phyloP scores from a whole-genome alignment of 2,113 vertebrate genomes.

The Oxyura jamaicensis region DNA sequence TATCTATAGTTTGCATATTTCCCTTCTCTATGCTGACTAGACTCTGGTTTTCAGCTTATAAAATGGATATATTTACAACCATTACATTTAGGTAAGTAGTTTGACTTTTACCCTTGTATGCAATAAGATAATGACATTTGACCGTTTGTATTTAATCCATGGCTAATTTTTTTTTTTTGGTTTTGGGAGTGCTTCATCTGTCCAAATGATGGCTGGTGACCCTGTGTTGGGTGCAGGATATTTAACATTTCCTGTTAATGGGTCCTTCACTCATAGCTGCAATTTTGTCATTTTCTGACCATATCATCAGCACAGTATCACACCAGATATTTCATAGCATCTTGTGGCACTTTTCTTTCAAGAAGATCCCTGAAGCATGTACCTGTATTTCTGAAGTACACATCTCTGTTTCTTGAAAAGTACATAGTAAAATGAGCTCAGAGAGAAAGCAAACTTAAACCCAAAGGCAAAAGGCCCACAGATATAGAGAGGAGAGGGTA shows the following conservation, averaged over 20 bases:
- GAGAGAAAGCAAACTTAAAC: not conserved
- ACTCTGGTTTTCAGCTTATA: not conserved
- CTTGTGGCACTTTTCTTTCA: not conserved
- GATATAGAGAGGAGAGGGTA: not conserved
- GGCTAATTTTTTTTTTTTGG: not conserved
- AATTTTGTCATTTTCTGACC: not conserved
- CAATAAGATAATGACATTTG: not conserved
- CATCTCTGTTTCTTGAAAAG: not conserved
- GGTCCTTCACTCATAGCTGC: not conserved
- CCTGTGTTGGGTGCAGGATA: not conserved
- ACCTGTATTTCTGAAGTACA: not conserved
- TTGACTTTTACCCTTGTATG: not conserved
- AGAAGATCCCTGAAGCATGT: not conserved
- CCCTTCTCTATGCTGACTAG: not conserved
- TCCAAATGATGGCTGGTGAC: not conserved
- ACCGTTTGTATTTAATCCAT: not conserved
- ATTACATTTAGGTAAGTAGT: not conserved
- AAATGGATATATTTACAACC: not conserved
- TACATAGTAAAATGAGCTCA: not conserved
- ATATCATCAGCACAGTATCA: not conserved
- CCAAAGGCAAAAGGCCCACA: not conserved
- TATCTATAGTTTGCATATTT: not conserved
- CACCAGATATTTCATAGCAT: not conserved
- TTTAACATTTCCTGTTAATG: not conserved
- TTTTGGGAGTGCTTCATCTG: not conserved